These are phyloP conservation scores for Falco naumanni DNA, from an alignment of 2,797 vertebrate species.

Conservation along the genomic window DNA sequence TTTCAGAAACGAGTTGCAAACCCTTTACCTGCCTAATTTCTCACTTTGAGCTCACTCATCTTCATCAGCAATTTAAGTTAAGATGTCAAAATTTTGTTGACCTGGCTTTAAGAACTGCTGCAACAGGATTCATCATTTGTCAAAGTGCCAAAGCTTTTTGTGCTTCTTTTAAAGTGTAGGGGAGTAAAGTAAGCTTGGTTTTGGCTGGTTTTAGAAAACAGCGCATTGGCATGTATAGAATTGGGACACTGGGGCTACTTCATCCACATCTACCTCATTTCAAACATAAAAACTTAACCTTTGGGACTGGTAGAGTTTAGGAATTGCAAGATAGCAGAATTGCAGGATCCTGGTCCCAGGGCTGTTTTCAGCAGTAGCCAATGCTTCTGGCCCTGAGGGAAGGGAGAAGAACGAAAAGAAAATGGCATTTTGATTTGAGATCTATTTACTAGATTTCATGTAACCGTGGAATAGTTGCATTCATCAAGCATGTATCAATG, in stretches of 20 bases:
- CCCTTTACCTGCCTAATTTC: background rate
- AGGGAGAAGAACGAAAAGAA: background rate
- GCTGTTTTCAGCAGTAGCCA: background rate
- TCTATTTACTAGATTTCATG: background rate
- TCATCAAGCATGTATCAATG: background rate
- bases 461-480: background rate
- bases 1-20: background rate
- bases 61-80: slow-evolving; percentile 8
- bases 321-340: background rate
- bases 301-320: background rate
- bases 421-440: background rate
- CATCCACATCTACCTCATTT: background rate
- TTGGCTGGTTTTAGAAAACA: background rate
- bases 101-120: background rate
- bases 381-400: background rate
- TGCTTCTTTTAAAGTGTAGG: background rate
- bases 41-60: background rate
- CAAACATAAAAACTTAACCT: background rate
- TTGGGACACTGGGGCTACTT: background rate
- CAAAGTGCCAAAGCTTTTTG: background rate
- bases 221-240: background rate
- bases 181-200: background rate
- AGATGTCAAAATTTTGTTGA: background rate
- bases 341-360: background rate
- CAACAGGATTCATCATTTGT: background rate